A percentile compares a stretch with the other conserved stretches of the same genome.
Conservation (phyloP, 2,888 invertebrate species). For the Apocheima hispidaria region DNA sequence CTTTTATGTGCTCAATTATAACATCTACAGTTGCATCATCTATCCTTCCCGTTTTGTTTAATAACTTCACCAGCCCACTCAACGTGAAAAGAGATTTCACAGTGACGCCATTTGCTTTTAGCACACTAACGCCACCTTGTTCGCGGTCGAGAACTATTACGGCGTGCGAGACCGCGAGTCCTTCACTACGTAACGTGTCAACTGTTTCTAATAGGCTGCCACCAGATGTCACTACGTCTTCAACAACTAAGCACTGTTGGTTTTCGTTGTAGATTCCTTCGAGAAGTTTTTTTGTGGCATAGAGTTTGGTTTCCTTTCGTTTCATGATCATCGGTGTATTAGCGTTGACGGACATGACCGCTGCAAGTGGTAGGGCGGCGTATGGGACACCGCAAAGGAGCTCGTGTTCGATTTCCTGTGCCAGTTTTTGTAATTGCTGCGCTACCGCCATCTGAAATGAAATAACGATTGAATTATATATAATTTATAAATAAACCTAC, state of each 20-base stretch:
- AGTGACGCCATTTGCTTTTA: constrained; percentile 89
- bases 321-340: constrained; percentile 94
- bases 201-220: constrained; percentile 97
- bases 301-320: constrained; percentile 96
- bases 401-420: constrained; percentile 78
- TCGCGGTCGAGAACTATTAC: constrained; percentile 96
- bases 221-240: constrained; percentile 97
- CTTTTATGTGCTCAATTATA: constrained; percentile 73
- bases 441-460: constrained; percentile 68
- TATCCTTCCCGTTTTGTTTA: constrained; percentile 88
- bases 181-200: constrained; percentile 87
- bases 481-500: too few species aligned
- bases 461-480: neutral
- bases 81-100: constrained; percentile 90
- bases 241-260: constrained; percentile 94
- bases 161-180: constrained; percentile 90
- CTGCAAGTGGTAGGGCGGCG: constrained; percentile 97
- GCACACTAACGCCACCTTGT: constrained; percentile 94
- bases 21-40: constrained; percentile 74
- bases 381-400: constrained; percentile 98
- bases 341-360: constrained; percentile 91
- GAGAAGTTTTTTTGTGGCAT: constrained; percentile 97
- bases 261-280: constrained; percentile 91
- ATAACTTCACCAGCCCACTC: constrained; percentile 87
- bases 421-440: constrained; percentile 63